These are phyloP conservation scores for Blastobasis lacticolella DNA, from an alignment of 2,888 invertebrate species.

Conservation along the genomic window DNA sequence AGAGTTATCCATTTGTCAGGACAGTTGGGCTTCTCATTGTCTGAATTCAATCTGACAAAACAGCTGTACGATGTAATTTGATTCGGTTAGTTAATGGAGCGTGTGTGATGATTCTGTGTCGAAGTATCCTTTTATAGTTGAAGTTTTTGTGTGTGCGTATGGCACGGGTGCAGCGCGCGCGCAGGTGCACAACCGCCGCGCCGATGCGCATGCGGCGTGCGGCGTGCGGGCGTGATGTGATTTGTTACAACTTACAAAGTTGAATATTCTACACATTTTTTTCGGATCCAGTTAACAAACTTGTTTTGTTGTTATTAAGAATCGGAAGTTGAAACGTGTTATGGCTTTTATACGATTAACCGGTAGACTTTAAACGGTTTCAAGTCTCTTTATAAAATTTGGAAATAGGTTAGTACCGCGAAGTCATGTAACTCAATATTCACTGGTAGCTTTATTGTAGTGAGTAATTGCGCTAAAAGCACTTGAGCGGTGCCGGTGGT, in stretches of 20 bases:
- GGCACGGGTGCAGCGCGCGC: neutral
- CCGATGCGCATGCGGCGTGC: conserved; percentile 14
- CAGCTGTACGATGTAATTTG: conserved; percentile 65
- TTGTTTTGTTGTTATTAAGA: conserved; percentile 6
- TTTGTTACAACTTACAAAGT: conserved; percentile 20
- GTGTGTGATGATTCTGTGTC: conserved; percentile 7
- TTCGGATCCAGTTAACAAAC: conserved; percentile 14
- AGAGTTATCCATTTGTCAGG: conserved; percentile 31
- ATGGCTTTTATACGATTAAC: no score
- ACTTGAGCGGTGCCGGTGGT: conserved; percentile 24
- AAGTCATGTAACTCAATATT: no score
- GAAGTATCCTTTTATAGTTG: conserved; percentile 1
- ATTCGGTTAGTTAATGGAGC: conserved; percentile 58
- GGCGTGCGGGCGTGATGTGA: conserved; percentile 28
- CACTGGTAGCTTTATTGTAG: neutral
- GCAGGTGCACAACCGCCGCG: conserved; percentile 11
- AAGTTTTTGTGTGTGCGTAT: conserved; percentile 23
- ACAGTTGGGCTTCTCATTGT: conserved; percentile 38
- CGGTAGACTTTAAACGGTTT: no score
- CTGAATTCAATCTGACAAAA: conserved; percentile 32
- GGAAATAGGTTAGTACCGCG: no score
- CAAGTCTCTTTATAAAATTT: no score
- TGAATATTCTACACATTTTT: conserved; percentile 12
- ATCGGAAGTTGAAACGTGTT: no score
- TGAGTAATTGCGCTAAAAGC: conserved; percentile 31